Evolutionary conservation across 2,113 vertebrate genomes (phyloP), one percentile per base, ranked within the genome.

Genomic region (Plotosus lineatus): DNA sequence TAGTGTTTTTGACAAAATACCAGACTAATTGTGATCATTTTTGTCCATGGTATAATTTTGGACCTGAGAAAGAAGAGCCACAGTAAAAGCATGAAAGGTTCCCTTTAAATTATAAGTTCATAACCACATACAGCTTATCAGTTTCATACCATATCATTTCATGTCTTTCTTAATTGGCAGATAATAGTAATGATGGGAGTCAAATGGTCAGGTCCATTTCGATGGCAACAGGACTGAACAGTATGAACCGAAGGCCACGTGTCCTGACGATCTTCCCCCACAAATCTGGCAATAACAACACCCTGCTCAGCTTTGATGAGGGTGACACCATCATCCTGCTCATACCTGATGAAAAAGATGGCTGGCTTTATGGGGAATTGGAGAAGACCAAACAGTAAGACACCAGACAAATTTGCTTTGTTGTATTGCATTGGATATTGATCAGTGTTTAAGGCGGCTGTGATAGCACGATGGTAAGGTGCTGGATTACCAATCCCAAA

Each of bases 231-330:
- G 97, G 97, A 21, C 91, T 98, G 26, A 97, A 98, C 50, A 94
- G 96, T 53, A 91, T 94, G 50, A 94, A 94, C 83, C 95, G 94
- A 82, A 93, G 92, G 89, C 95, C 95, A 58, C 96, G 96, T 55
- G 96, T 98, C 9, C 95, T 91, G 86, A 97, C 97, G 81, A 96
- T 98, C 86, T 99, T 99, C 87, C 96, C 98, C 0, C 98, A 99
- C 75, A 92, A 93, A 0, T 94, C 95, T 0, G 95, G 93, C 31
- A 90, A 79, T 82, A 96, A 96, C 89, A 94, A 84, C 89, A 98
- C 95, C 0, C 83, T 98, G 81, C 95, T 98, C 10, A 95, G 96
- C 92, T 99, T 99, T 48, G 90, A 95, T 0, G 95, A 98, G 89
- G 96, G 96, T 0, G 97, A 98, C 2, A 5, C 94, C 88, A 95